phyloP scores from a whole-genome alignment of 2,113 vertebrate genomes.

The Dipodomys merriami region DNA sequence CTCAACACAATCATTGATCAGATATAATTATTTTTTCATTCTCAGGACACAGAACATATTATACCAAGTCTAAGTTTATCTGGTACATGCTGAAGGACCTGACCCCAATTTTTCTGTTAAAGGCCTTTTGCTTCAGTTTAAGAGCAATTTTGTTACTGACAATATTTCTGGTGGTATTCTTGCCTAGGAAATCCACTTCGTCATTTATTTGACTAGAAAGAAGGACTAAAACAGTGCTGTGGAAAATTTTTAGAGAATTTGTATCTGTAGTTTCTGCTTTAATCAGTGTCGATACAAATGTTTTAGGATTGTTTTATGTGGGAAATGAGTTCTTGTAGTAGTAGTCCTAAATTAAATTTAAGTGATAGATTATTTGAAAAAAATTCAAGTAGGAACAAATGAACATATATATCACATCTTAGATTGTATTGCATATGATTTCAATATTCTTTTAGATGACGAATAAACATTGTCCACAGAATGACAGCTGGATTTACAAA shows the following conservation, averaged over 20 bases:
- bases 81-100: constrained; percentile 66
- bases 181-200: constrained; percentile 12
- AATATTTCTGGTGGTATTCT: not conserved
- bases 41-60: constrained; percentile 54
- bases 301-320: not conserved
- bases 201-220: constrained; percentile 59
- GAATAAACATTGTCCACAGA: not conserved
- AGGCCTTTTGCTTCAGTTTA: constrained; percentile 76
- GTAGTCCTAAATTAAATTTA: constrained; percentile 50
- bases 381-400: not conserved
- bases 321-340: not conserved
- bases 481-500: not conserved
- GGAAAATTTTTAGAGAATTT: constrained; percentile 7
- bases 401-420: not conserved
- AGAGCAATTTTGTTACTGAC: constrained; percentile 70
- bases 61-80: constrained; percentile 66
- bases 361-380: not conserved
- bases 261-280: not conserved
- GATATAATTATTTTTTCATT: constrained; percentile 69
- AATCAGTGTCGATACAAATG: constrained; percentile 5
- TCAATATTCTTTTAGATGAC: not conserved
- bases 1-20: constrained; percentile 58
- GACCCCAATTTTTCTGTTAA: constrained; percentile 77
- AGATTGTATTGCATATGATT: not conserved
- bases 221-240: not conserved